Evolutionary conservation across 2,888 invertebrate genomes (phyloP).

Genomic region (Xanthorhoe designata): DNA sequence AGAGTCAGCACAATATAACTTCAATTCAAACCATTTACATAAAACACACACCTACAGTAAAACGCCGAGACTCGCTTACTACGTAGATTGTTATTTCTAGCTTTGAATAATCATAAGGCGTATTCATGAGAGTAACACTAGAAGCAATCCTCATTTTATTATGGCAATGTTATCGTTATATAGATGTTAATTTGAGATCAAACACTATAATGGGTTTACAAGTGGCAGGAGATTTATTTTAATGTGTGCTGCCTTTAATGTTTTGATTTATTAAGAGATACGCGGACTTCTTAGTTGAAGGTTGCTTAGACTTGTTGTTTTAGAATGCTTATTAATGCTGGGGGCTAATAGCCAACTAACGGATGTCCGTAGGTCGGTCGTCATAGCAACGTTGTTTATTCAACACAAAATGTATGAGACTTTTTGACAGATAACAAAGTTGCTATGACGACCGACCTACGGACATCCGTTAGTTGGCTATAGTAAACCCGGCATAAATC

Average conservation of each 20-base stretch:
- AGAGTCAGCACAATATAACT: neutral
- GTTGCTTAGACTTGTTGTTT: too few relatives aligned
- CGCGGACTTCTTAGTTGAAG: too few relatives aligned
- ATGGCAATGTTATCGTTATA: slow-evolving; percentile 28
- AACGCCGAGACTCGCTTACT: slow-evolving; percentile 27
- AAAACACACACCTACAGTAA: slow-evolving; percentile 22
- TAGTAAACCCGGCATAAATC: too few relatives aligned
- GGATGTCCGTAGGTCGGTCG: too few relatives aligned
- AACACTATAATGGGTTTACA: slow-evolving; percentile 8
- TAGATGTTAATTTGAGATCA: slow-evolving; percentile 20
- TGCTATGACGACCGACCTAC: too few relatives aligned
- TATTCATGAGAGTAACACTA: slow-evolving; percentile 38
- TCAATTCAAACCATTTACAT: slow-evolving; percentile 28
- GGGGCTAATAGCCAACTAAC: too few relatives aligned
- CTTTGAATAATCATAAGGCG: slow-evolving; percentile 43
- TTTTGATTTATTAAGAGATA: neutral
- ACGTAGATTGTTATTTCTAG: slow-evolving; percentile 42
- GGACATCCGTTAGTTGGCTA: too few relatives aligned
- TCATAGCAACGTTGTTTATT: too few relatives aligned
- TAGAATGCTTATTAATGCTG: too few relatives aligned
- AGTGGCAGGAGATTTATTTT: neutral
- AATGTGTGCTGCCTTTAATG: neutral
- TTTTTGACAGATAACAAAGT: too few relatives aligned
- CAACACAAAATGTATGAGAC: too few relatives aligned
- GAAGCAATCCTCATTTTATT: slow-evolving; percentile 32